Conservation (phyloP, 1,140 invertebrate species). For the Lordiphosa clarofinis region DNA sequence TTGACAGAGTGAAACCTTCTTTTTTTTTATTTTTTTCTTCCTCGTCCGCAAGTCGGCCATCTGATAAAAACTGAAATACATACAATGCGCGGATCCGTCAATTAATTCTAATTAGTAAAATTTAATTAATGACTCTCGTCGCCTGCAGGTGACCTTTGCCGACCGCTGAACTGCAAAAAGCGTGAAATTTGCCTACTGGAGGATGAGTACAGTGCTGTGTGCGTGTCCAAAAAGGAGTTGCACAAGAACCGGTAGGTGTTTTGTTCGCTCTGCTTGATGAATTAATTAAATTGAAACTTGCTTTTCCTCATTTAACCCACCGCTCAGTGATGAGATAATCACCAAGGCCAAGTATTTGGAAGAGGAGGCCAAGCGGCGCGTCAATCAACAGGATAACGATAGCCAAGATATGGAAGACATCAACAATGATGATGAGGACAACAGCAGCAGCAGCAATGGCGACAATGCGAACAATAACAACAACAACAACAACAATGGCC, state of each 20-base stretch:
- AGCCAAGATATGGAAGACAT: conserved; percentile 67
- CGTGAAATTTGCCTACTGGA: conserved; percentile 92
- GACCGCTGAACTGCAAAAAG: conserved; percentile 91
- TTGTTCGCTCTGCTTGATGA: conserved; percentile 36
- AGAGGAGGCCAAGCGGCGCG: conserved; percentile 80
- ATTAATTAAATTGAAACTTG: conserved; percentile 70
- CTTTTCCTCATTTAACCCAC: conserved; percentile 18
- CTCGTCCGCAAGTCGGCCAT: no score
- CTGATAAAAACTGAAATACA: neutral
- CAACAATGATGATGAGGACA: conserved; percentile 74
- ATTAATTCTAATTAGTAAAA: conserved; percentile 35
- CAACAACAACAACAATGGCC: conserved; percentile 43
- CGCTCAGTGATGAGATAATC: conserved; percentile 84
- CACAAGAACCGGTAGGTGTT: conserved; percentile 87
- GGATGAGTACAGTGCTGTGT: conserved; percentile 91
- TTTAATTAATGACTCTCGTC: neutral
- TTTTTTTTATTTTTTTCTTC: no score
- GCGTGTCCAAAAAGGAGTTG: conserved; percentile 91
- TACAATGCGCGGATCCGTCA: conserved; percentile 6
- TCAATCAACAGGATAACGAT: conserved; percentile 72
- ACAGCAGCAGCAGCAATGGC: conserved; percentile 42
- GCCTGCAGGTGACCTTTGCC: conserved; percentile 89
- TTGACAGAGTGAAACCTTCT: no score
- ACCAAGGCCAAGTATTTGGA: conserved; percentile 84
- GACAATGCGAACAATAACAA: conserved; percentile 19